Evolutionary conservation across 2,797 vertebrate genomes (phyloP).

Genomic region (Danionella dracula): DNA sequence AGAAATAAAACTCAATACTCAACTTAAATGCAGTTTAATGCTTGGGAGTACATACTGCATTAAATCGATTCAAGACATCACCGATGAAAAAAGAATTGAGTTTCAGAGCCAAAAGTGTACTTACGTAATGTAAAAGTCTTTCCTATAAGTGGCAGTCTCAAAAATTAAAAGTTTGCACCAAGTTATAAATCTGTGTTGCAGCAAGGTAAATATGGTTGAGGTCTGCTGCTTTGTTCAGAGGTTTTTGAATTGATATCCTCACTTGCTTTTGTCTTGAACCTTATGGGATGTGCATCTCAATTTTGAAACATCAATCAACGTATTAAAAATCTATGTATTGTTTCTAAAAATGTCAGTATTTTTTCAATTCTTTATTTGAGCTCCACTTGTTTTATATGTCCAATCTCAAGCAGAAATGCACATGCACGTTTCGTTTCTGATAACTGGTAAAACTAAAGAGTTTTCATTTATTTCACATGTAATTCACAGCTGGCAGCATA

Average conservation of each 20-base stretch:
- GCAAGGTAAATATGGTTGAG: background rate
- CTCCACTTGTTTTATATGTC: too few species aligned
- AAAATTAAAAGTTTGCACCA: constrained; percentile 18
- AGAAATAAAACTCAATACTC: background rate
- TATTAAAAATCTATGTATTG: too few species aligned
- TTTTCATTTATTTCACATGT: too few species aligned
- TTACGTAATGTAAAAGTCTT: constrained; percentile 15
- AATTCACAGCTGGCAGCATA: too few species aligned
- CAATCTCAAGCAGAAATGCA: too few species aligned
- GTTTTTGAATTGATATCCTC: background rate
- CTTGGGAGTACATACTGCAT: background rate
- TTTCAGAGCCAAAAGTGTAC: constrained; percentile 4
- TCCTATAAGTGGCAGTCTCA: background rate
- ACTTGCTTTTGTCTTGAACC: too few species aligned
- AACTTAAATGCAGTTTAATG: background rate
- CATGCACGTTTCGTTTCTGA: too few species aligned
- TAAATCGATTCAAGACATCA: background rate
- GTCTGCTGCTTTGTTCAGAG: background rate
- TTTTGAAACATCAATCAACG: too few species aligned
- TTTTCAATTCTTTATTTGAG: too few species aligned
- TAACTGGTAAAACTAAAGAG: too few species aligned
- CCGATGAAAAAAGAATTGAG: background rate
- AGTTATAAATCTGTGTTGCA: background rate
- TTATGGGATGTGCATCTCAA: too few species aligned
- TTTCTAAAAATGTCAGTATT: too few species aligned